phyloP scores from a whole-genome alignment of 2,113 vertebrate species.

The Picathartes gymnocephalus region DNA sequence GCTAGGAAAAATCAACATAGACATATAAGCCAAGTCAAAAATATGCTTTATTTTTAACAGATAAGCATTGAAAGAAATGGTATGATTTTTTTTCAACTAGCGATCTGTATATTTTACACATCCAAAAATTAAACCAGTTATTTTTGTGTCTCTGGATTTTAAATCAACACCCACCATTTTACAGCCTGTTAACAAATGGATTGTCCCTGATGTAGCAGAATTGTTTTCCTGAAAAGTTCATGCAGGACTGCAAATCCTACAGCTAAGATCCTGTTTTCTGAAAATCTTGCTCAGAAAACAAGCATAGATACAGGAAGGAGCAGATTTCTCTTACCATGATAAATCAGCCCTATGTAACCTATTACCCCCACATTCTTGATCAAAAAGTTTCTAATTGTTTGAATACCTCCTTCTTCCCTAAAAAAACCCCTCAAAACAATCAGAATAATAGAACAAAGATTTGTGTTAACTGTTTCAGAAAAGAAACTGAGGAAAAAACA shows the following conservation, averaged over 20 bases:
- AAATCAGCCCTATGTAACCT: neutral
- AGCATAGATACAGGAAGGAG: neutral
- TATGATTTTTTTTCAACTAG: neutral
- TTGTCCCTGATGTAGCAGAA: neutral
- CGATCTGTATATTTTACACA: neutral
- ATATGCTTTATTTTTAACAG: neutral
- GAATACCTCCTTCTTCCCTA: neutral
- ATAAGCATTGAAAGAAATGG: neutral
- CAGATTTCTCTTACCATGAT: neutral
- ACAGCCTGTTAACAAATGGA: neutral
- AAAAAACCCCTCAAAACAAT: neutral
- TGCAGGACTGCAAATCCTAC: neutral
- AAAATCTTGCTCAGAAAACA: neutral
- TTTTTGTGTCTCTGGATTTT: neutral
- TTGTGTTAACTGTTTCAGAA: neutral
- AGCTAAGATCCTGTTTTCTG: neutral
- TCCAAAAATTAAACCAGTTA: neutral
- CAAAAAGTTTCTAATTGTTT: neutral
- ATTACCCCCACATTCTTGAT: neutral
- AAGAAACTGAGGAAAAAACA: neutral
- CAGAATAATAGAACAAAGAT: neutral
- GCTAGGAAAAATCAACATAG: neutral
- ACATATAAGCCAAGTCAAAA: neutral
- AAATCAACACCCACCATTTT: neutral
- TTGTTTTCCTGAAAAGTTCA: neutral